Percentiles rank a stretch among this genome's conserved stretches.
These are phyloP conservation scores for Henicopernis longicauda DNA, from an alignment of 2,113 vertebrate genomes.

Conservation along the genomic window DNA sequence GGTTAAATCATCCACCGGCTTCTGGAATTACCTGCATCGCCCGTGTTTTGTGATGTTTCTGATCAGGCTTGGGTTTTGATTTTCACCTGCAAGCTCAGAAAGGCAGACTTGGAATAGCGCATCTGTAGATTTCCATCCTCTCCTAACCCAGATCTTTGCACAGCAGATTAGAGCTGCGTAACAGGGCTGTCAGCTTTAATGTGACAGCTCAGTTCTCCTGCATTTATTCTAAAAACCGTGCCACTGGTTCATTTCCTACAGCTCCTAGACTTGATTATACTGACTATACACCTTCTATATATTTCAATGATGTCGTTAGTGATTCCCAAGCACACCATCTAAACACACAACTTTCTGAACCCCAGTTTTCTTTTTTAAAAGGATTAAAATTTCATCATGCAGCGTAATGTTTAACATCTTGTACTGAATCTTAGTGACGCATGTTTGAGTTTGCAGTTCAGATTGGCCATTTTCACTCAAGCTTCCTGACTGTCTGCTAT, in stretches of 20 bases:
- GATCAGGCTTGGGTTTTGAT: neutral
- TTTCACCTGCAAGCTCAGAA: neutral
- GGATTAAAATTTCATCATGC: neutral
- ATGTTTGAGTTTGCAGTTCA: neutral
- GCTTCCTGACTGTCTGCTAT: neutral
- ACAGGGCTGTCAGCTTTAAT: neutral
- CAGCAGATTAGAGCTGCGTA: neutral
- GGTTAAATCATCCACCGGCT: neutral
- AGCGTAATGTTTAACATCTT: neutral
- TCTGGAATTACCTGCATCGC: neutral
- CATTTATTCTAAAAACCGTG: neutral
- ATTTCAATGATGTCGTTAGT: neutral
- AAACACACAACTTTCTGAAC: neutral
- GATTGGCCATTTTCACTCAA: neutral
- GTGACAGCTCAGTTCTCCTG: neutral
- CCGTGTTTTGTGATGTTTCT: neutral
- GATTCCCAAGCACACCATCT: neutral
- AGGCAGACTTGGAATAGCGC: neutral
- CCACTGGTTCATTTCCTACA: neutral
- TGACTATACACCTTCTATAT: neutral
- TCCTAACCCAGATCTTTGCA: constrained; percentile 18
- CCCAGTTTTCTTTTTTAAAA: neutral
- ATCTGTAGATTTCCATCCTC: constrained; percentile 21
- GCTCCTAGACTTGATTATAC: neutral
- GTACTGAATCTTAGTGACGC: neutral